Conservation (phyloP, 1,140 invertebrate species). For the Steinernema feltiae region DNA sequence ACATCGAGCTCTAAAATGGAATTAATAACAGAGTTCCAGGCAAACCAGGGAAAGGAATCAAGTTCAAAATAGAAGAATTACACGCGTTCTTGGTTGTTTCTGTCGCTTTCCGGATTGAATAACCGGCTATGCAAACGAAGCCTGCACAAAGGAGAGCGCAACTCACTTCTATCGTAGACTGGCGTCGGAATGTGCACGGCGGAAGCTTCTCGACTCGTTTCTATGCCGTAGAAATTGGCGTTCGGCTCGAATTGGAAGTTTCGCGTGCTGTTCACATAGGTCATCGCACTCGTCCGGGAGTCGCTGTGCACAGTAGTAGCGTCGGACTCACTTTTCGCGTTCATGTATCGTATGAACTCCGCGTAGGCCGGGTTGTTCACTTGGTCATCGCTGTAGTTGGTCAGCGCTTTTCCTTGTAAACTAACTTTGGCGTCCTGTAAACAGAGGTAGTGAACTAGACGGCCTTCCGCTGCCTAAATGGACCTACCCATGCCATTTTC, state of each 20-base stretch:
- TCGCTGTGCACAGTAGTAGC: conserved; percentile 35
- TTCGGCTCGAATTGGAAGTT: conserved; percentile 41
- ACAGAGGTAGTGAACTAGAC: neutral
- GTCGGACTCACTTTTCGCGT: conserved; percentile 47
- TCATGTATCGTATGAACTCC: conserved; percentile 51
- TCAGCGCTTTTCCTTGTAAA: conserved; percentile 39
- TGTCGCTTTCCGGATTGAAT: too few relatives aligned
- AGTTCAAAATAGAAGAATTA: neutral
- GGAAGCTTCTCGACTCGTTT: conserved; percentile 50
- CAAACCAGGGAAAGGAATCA: neutral
- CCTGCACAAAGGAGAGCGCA: too few relatives aligned
- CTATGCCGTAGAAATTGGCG: conserved; percentile 54
- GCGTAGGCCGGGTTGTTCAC: conserved; percentile 48
- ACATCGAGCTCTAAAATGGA: conserved; percentile 48
- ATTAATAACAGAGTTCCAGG: neutral
- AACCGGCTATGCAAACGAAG: neutral
- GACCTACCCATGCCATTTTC: conserved; percentile 53
- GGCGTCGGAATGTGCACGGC: conserved; percentile 57
- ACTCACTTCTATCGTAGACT: conserved; percentile 55
- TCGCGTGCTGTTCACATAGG: conserved; percentile 41
- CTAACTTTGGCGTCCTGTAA: conserved; percentile 53
- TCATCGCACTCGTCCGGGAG: conserved; percentile 27
- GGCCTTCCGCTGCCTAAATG: neutral
- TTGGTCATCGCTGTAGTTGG: conserved; percentile 35
- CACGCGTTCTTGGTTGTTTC: too few relatives aligned